Evolutionary conservation across 2,113 vertebrate species (phyloP).

Genomic region (Gambusia holbrooki): DNA sequence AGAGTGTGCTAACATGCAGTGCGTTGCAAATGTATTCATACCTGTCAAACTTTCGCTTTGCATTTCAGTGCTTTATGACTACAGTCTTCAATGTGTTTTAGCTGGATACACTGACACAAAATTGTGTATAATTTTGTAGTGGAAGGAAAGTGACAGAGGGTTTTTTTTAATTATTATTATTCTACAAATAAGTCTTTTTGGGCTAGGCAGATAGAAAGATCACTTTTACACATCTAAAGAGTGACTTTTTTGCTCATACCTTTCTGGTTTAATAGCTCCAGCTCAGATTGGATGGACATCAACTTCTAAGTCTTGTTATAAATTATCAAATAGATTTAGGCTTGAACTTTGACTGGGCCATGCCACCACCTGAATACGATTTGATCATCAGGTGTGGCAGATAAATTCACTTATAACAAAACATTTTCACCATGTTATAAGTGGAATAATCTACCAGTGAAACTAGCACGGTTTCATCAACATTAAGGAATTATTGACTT

Average conservation of each 20-base stretch:
- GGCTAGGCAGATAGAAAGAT: background rate
- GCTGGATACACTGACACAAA: background rate
- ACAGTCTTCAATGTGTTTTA: background rate
- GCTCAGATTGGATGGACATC: background rate
- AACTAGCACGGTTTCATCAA: too few species aligned
- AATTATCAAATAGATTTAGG: too few species aligned
- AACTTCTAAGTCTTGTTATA: background rate
- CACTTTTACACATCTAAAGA: background rate
- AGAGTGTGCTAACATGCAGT: constrained; percentile 1
- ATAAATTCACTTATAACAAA: too few species aligned
- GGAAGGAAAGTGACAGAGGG: too few species aligned
- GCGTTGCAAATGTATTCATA: background rate
- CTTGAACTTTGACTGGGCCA: too few species aligned
- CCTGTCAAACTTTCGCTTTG: background rate
- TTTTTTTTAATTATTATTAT: background rate
- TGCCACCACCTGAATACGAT: too few species aligned
- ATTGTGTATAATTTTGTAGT: background rate
- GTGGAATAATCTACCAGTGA: too few species aligned
- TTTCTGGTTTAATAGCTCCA: background rate
- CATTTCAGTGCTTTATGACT: background rate
- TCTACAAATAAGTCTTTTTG: background rate
- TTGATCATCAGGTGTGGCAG: too few species aligned
- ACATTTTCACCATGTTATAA: too few species aligned
- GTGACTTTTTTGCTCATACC: background rate
- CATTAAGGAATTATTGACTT: too few species aligned